Evolutionary conservation across 1,140 invertebrate species (phyloP), one percentile per base, ranked within the genome.

Genomic region (Drosophila triauraria): DNA sequence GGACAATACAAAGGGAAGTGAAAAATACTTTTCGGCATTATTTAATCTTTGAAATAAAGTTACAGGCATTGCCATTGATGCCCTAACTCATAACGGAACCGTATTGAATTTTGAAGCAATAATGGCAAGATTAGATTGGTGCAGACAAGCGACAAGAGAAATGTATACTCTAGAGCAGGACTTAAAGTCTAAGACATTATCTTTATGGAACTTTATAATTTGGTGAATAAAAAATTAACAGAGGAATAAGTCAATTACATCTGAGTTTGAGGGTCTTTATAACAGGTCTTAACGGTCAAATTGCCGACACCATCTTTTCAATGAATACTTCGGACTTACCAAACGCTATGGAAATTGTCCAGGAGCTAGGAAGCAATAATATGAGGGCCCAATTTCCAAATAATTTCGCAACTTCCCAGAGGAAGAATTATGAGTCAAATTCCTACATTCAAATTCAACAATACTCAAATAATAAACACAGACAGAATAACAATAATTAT

Each of bases 241-340:
- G 1, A 30, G 48, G n/a, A 56, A 20, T 30, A 71, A 51, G 15
- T 40, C 13, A 44, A 35, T 42, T 20, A 61, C 10, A 23, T 17
- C 56, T 13, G 56, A 68, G 44, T 40, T 68, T 23, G 6, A 23
- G 25, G 1, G 59, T 69, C 1, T 51, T 69, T 38, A 69, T 51
- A 6, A 69, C 57, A n/a, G 44, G 57, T 9, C 46, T 69, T 4
- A 69, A 53, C 27, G 40, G 38, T 4, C 47, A 50, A 6, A 30
- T 50, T 50, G 6, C 20, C 7, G 47, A 50, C 4, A 12, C 13
- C 0, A 50, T 50, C 10, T 25, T 27, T 10, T 69, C 56, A 6
- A 43, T 61, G 8, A 61, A 53, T 32, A 57, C 65, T 4, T 30
- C 48, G 23, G 35, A 67, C 13, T 30, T 67, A 23, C 54, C 64